phyloP scores from a whole-genome alignment of 2,113 vertebrate species.

The Eolophus roseicapilla region DNA sequence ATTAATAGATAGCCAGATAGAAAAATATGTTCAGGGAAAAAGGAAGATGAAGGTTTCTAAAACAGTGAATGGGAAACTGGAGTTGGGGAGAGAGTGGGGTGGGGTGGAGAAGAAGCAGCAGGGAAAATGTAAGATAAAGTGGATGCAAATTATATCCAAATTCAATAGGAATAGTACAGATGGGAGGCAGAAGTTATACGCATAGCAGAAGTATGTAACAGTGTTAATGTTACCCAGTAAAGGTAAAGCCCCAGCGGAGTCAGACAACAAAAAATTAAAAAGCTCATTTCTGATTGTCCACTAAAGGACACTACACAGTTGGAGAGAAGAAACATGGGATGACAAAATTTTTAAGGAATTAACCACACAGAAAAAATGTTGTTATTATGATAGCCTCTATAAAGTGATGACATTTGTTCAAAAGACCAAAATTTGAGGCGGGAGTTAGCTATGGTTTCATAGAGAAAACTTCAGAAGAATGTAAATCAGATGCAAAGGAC shows the following conservation, averaged over 20 bases:
- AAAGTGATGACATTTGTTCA: neutral
- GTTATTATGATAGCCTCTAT: neutral
- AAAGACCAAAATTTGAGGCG: neutral
- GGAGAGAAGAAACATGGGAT: neutral
- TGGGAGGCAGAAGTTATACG: neutral
- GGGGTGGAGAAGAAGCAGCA: rapidly evolving
- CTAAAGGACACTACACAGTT: neutral
- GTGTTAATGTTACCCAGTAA: neutral
- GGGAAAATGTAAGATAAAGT: neutral
- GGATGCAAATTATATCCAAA: neutral
- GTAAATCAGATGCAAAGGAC: neutral
- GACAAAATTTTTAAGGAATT: neutral
- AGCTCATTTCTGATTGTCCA: rapidly evolving
- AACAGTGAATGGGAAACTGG: neutral
- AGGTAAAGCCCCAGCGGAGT: neutral
- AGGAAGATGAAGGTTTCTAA: neutral
- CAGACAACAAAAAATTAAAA: neutral
- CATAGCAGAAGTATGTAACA: neutral
- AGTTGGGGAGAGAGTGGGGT: rapidly evolving
- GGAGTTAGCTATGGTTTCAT: neutral
- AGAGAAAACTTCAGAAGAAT: neutral
- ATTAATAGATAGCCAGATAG: neutral
- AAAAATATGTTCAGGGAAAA: neutral
- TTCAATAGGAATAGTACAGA: neutral
- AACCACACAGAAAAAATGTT: neutral